These are phyloP conservation scores for Bursaphelenchus mucronatus DNA, from an alignment of 1,140 invertebrate genomes.

Conservation along the genomic window DNA sequence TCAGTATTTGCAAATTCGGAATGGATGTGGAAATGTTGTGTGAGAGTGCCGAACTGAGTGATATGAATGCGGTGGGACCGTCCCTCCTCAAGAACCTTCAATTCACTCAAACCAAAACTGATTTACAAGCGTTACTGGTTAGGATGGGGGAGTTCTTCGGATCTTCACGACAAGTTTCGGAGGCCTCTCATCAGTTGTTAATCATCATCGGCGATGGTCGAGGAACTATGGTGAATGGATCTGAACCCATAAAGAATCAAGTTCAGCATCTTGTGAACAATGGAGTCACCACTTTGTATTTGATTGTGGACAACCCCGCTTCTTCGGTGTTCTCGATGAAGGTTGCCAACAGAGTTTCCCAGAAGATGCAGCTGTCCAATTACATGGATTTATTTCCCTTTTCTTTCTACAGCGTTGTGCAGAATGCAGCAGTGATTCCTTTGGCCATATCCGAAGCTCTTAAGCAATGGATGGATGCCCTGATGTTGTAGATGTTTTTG, in stretches of 20 bases:
- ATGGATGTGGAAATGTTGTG: constrained; percentile 78
- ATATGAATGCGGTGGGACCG: constrained; percentile 57
- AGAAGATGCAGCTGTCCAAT: constrained; percentile 68
- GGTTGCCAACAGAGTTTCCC: constrained; percentile 61
- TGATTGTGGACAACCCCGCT: constrained; percentile 90
- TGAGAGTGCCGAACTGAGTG: constrained; percentile 62
- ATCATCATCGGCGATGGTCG: constrained; percentile 89
- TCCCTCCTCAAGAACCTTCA: constrained; percentile 62
- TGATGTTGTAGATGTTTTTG: too few species aligned
- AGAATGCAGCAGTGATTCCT: constrained; percentile 80
- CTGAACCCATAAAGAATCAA: constrained; percentile 71
- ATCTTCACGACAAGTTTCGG: constrained; percentile 38
- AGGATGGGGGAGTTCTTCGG: constrained; percentile 66
- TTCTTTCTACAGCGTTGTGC: constrained; percentile 91
- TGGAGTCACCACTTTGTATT: constrained; percentile 85
- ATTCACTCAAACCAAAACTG: constrained; percentile 65
- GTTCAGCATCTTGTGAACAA: constrained; percentile 74
- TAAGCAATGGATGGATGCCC: constrained; percentile 73
- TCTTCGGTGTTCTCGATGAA: constrained; percentile 87
- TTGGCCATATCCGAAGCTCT: constrained; percentile 86
- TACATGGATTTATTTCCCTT: constrained; percentile 96
- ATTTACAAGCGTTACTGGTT: constrained; percentile 74
- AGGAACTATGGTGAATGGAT: constrained; percentile 83
- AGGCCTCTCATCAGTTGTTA: constrained; percentile 71
- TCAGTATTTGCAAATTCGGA: constrained; percentile 86